Evolutionary conservation across 2,888 invertebrate genomes (phyloP).

Genomic region (Drepanosiphum platanoidis): DNA sequence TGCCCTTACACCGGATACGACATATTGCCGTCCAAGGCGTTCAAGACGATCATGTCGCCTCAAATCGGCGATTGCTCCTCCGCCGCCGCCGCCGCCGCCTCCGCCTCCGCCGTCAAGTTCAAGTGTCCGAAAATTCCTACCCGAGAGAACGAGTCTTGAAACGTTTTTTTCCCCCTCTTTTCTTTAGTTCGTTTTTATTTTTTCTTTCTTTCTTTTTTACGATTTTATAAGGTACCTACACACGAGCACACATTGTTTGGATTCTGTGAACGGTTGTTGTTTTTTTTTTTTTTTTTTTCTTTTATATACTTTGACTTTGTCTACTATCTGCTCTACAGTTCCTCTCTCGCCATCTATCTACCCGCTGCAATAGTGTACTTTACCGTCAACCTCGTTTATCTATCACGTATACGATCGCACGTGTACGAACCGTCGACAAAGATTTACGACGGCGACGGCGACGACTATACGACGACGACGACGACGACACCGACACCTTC

Average conservation of each 20-base stretch:
- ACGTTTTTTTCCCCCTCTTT: background rate
- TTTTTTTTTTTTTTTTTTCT: background rate
- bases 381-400: conserved; percentile 14
- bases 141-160: background rate
- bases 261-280: conserved; percentile 57
- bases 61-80: conserved; percentile 60
- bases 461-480: too few relatives aligned
- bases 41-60: conserved; percentile 70
- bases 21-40: conserved; percentile 72
- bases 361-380: background rate
- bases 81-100: conserved; percentile 65
- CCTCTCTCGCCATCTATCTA: too few relatives aligned
- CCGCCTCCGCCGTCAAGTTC: conserved; percentile 41
- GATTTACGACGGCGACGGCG: too few relatives aligned
- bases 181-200: conserved; percentile 1
- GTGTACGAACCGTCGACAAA: too few relatives aligned
- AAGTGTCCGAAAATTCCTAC: conserved; percentile 73
- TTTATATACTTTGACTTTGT: conserved; percentile 3
- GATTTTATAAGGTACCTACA: conserved; percentile 41
- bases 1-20: conserved; percentile 67
- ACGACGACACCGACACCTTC: background rate
- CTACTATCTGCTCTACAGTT: too few relatives aligned
- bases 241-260: conserved; percentile 15
- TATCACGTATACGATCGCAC: background rate
- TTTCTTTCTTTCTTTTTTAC: conserved; percentile 26